phyloP scores from a whole-genome alignment of 2,113 vertebrate species.

The Hydropotes inermis region DNA sequence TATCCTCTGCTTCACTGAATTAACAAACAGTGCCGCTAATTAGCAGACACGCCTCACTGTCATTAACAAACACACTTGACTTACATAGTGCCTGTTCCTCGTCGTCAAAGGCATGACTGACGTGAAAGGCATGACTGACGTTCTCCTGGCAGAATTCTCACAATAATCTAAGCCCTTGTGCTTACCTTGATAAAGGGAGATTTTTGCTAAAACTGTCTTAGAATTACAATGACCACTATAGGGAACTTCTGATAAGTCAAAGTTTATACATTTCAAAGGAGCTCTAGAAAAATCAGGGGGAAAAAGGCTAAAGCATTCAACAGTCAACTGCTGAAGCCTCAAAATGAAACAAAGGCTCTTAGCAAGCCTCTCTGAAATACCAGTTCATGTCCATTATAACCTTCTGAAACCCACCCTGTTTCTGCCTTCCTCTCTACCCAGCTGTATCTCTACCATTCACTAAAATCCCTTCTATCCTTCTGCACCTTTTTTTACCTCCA shows the following conservation, averaged over 20 bases:
- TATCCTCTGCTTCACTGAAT: not conserved
- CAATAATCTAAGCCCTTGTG: not conserved
- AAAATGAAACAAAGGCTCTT: not conserved
- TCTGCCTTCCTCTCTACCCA: not conserved
- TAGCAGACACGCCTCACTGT: not conserved
- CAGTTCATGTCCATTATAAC: not conserved
- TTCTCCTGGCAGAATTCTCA: not conserved
- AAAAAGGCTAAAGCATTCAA: not conserved
- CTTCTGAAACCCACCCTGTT: not conserved
- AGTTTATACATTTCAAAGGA: not conserved
- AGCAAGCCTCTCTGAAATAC: not conserved
- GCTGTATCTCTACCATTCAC: not conserved
- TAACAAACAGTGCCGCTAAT: not conserved
- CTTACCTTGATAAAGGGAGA: not conserved
- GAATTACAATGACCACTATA: not conserved
- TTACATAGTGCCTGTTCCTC: not conserved
- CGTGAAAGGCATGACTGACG: not conserved
- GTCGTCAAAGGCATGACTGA: not conserved
- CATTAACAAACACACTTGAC: not conserved
- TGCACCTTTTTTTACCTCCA: not conserved
- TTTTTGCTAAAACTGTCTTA: not conserved
- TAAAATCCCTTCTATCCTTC: not conserved
- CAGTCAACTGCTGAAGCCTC: not conserved
- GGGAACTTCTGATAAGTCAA: not conserved
- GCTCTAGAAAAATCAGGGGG: not conserved